Evolutionary conservation across 1,140 invertebrate genomes (phyloP).

Genomic region (Drosophila jambulina): DNA sequence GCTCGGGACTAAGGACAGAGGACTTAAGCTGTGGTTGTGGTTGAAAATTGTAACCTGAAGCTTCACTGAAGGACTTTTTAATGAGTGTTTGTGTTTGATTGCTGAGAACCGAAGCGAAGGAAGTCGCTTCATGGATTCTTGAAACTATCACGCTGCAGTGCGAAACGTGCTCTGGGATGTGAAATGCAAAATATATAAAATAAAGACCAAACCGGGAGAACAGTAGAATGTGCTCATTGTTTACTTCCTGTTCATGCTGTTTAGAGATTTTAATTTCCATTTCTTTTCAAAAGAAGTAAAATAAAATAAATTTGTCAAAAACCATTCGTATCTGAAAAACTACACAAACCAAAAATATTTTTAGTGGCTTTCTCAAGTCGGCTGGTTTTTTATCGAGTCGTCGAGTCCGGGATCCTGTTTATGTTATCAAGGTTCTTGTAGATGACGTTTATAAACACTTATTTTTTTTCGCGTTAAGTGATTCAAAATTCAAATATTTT

Average conservation of each 20-base stretch:
- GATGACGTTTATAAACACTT: not conserved
- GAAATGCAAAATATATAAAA: conserved; percentile 7
- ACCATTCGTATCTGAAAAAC: not conserved
- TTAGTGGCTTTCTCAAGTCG: not conserved
- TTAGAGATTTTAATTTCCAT: conserved; percentile 2
- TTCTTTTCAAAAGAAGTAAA: not conserved
- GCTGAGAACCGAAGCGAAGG: conserved; percentile 34
- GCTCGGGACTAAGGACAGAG: conserved; percentile 27
- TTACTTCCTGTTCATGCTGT: conserved; percentile 1
- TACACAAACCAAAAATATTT: too few relatives aligned
- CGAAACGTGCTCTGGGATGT: conserved; percentile 27
- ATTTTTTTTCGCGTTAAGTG: not conserved
- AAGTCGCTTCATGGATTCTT: conserved; percentile 36
- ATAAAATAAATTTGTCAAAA: not conserved
- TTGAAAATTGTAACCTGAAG: conserved; percentile 74
- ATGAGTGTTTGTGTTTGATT: conserved; percentile 74
- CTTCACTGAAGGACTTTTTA: conserved; percentile 77
- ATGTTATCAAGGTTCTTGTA: too few relatives aligned
- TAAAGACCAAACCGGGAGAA: not conserved
- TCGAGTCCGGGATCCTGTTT: too few relatives aligned
- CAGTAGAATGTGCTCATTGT: conserved; percentile 10
- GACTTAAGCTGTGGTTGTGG: conserved; percentile 68
- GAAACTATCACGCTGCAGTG: conserved; percentile 6
- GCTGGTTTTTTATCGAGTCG: not conserved
- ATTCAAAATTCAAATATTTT: conserved; percentile 4